A percentile compares a stretch with the other conserved stretches of the same genome.
Evolutionary conservation across 2,113 vertebrate species (phyloP).

Genomic region (Spea bombifrons): DNA sequence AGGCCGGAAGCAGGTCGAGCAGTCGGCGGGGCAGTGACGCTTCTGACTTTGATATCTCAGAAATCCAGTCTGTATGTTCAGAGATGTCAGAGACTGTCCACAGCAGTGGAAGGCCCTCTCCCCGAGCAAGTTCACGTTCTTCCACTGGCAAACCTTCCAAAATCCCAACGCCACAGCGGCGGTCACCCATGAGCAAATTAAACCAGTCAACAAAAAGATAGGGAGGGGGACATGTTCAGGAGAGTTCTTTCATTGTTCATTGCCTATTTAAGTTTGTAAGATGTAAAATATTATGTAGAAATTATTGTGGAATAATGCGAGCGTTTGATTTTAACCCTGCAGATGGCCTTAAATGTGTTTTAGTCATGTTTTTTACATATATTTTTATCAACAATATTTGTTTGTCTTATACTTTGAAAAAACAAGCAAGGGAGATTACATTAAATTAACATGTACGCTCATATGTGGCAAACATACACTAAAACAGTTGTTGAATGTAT

Average conservation of each 20-base stretch:
- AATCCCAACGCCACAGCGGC: constrained; percentile 91
- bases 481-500: constrained; percentile 80
- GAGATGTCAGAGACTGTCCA: constrained; percentile 84
- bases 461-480: constrained; percentile 69
- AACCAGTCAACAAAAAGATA: constrained; percentile 93
- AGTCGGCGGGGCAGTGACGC: constrained; percentile 94
- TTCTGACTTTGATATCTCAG: constrained; percentile 98
- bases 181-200: constrained; percentile 81
- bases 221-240: constrained; percentile 62
- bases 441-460: constrained; percentile 77
- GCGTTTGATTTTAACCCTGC: constrained; percentile 85
- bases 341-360: constrained; percentile 91
- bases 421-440: constrained; percentile 67
- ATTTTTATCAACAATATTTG: constrained; percentile 74
- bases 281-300: constrained; percentile 97
- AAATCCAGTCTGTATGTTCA: constrained; percentile 95
- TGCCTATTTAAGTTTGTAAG: constrained; percentile 88
- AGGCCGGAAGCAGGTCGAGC: constrained; percentile 92
- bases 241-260: constrained; percentile 67
- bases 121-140: constrained; percentile 78
- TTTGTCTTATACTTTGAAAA: constrained; percentile 71
- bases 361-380: constrained; percentile 92
- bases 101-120: constrained; percentile 69
- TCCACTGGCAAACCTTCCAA: constrained; percentile 85
- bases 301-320: constrained; percentile 86